Base-by-base conservation (phyloP, 2,113 vertebrate genomes). In the Oreochromis spilurus region DNA sequence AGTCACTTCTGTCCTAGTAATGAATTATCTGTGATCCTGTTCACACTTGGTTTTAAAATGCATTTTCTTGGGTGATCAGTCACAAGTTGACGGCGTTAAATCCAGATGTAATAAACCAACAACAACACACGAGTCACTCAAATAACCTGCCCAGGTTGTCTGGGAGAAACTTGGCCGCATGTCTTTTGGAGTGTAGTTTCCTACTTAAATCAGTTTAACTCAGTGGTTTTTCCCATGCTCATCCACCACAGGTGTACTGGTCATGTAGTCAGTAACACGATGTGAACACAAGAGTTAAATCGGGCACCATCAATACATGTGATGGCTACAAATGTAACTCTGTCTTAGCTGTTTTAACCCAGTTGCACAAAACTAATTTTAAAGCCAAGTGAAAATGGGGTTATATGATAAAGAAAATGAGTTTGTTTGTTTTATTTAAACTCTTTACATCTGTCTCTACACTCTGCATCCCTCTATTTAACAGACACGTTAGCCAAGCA, bases 401-500 rank as follows among this genome's bases (percentile, higher is more conserved):
- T 67, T 75, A 2, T 50, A 5, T 53, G 43, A 50, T 50, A 50
- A 17, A 50, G 55, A 10, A 34, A 26, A 14, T 72, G 16, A 6
- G 29, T 34, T 5, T 21, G 2, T 7, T 19, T 48, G 4, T 24
- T 31, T 55, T 36, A 1, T 26, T 97, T 21, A 26, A 19, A 14
- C 14, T 79, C 24, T 40, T 48, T 77, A n/a, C 45, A 31, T 77
- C 31, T 55, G 5, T 38, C 1, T 62, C 43, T 78, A 24, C 6
- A 21, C 7, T 43, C 16, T 79, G 5, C 79, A 29, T 21, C 53
- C 82, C 93, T 96, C 93, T 94, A 92, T 87, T 87, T 78, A 90
- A 31, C 94, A 99, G 98, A 95, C 97, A 99, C 1, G 94, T 98
- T 87, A 97, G 96, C 62, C 97, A 98, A 95, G 97, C 97, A 0